Conservation (phyloP, 2,797 vertebrate species). For the Picus viridis region DNA sequence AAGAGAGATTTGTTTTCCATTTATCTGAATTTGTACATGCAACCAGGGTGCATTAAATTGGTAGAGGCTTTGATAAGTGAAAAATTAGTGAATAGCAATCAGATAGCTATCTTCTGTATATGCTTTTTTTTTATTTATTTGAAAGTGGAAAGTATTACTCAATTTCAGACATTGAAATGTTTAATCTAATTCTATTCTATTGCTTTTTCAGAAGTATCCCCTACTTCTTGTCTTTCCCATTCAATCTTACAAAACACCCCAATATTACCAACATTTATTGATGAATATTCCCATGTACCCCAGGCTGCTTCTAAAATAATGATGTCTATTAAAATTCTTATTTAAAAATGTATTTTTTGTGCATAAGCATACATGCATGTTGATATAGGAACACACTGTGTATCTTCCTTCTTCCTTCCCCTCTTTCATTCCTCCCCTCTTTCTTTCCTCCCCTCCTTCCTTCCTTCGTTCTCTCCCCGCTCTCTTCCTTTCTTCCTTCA, state of each 20-base stretch:
- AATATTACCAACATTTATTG: not conserved
- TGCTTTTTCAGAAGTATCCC: not conserved
- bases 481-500: constrained; percentile 3
- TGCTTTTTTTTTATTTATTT: not conserved
- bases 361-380: not conserved
- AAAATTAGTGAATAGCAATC: not conserved
- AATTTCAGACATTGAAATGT: not conserved
- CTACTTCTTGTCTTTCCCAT: not conserved
- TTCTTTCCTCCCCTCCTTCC: not conserved
- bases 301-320: not conserved
- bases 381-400: not conserved
- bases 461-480: not conserved
- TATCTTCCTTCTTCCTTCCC: not conserved
- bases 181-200: not conserved
- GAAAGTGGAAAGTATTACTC: not conserved
- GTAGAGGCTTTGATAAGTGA: not conserved
- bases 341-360: not conserved
- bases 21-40: accelerated
- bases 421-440: not conserved
- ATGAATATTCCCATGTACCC: not conserved
- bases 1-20: not conserved
- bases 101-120: not conserved
- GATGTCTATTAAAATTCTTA: not conserved
- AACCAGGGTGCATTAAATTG: not conserved
- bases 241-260: not conserved